Evolutionary conservation across 2,113 vertebrate species (phyloP).

Genomic region (Pomatorhinus ruficollis): DNA sequence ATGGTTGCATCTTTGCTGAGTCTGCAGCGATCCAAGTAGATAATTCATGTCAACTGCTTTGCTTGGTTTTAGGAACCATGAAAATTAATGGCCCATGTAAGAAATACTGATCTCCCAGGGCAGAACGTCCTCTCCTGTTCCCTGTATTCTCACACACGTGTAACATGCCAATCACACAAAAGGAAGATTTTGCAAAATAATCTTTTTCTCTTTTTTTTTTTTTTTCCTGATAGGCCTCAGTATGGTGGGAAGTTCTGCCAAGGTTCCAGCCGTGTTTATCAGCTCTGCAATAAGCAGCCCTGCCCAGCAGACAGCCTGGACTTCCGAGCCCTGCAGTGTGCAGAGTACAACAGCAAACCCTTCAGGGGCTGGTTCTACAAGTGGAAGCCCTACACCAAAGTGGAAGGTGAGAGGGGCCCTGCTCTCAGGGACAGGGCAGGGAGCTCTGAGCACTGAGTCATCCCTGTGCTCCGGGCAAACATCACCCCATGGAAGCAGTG

Average conservation of each 20-base stretch:
- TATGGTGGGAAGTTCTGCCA: slow-evolving; percentile 91
- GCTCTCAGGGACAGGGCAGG: background rate
- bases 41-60: background rate
- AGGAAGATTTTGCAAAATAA: background rate
- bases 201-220: background rate
- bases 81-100: background rate
- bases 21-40: background rate
- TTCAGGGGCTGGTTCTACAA: slow-evolving; percentile 99
- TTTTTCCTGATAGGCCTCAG: slow-evolving; percentile 80
- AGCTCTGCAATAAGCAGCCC: slow-evolving; percentile 84
- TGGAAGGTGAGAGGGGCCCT: slow-evolving; percentile 82
- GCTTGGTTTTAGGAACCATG: background rate
- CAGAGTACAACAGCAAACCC: slow-evolving; percentile 95
- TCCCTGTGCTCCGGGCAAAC: background rate
- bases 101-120: background rate
- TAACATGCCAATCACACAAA: background rate
- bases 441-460: background rate
- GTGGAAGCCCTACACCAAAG: slow-evolving; percentile 98
- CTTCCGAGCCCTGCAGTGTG: slow-evolving; percentile 94
- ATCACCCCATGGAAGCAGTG: background rate
- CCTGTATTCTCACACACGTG: background rate
- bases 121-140: background rate
- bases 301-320: slow-evolving; percentile 79
- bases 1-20: slow-evolving; percentile 34
- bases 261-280: slow-evolving; percentile 85